Conservation (phyloP, 2,113 vertebrate genomes). For the Chauna torquata region DNA sequence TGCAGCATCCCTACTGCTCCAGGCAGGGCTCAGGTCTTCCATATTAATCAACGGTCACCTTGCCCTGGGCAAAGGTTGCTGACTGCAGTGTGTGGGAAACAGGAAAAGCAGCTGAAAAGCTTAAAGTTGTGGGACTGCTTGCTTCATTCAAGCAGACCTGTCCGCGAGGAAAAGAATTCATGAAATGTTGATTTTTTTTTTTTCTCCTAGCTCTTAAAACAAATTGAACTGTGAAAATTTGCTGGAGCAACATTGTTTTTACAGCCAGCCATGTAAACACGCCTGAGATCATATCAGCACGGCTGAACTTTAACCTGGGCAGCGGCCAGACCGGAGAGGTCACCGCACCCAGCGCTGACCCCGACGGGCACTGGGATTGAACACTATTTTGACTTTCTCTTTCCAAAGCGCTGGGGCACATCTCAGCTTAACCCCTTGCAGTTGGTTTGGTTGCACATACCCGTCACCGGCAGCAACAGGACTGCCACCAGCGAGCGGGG, state of each 20-base stretch:
- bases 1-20: not conserved
- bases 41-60: slow-evolving; percentile 37
- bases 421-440: not conserved
- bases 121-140: not conserved
- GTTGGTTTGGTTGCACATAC: not conserved
- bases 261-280: slow-evolving; percentile 1
- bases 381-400: slow-evolving; percentile 20
- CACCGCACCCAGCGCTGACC: not conserved
- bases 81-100: slow-evolving; percentile 58
- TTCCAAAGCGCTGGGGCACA: not conserved
- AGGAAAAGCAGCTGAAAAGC: slow-evolving; percentile 46
- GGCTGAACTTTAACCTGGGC: not conserved
- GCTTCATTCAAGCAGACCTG: slow-evolving; percentile 14
- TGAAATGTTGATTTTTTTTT: not conserved
- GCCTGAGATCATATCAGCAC: not conserved
- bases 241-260: not conserved
- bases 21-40: not conserved
- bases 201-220: slow-evolving; percentile 38
- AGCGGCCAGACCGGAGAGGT: slow-evolving; percentile 25
- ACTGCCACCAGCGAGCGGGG: not conserved
- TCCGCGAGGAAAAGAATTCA: slow-evolving; percentile 25
- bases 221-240: slow-evolving; percentile 53
- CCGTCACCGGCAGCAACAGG: not conserved
- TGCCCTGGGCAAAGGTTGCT: slow-evolving; percentile 55
- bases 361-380: not conserved